Percentiles rank a stretch among this genome's conserved stretches.
Conservation (phyloP, 2,797 vertebrate species). For the Toxotes lorentzi region DNA sequence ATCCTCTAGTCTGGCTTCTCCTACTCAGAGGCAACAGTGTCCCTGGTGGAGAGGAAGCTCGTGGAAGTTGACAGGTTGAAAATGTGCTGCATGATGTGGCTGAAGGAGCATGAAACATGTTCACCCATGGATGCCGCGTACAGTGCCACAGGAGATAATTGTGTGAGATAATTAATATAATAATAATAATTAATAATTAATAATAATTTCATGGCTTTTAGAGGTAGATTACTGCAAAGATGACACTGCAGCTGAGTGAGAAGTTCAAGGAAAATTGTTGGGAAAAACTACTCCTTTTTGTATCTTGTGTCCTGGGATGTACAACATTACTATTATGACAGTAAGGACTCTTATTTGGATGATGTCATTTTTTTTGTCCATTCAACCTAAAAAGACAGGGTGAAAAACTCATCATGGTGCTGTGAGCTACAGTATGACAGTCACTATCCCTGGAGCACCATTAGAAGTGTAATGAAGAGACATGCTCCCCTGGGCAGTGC, state of each 20-base stretch:
- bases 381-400: constrained; percentile 25
- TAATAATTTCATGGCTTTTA: constrained; percentile 3
- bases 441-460: constrained; percentile 57
- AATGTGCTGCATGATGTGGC: constrained; percentile 84
- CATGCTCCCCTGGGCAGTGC: constrained; percentile 44
- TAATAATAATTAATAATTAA: too few relatives aligned
- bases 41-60: constrained; percentile 75
- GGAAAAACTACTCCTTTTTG: background rate
- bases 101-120: constrained; percentile 83
- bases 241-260: background rate
- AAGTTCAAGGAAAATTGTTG: background rate
- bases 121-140: constrained; percentile 70
- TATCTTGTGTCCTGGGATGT: background rate
- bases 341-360: background rate
- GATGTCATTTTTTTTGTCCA: background rate
- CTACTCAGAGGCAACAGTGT: constrained; percentile 64
- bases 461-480: constrained; percentile 57
- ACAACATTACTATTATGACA: background rate
- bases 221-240: background rate
- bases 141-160: constrained; percentile 62
- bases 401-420: constrained; percentile 30
- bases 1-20: constrained; percentile 36
- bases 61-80: constrained; percentile 82
- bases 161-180: constrained; percentile 57
- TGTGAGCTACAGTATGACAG: constrained; percentile 51